A percentile compares a stretch with the other conserved stretches of the same genome.
phyloP scores from a whole-genome alignment of 2,797 vertebrate genomes.

The Pristis pectinata region DNA sequence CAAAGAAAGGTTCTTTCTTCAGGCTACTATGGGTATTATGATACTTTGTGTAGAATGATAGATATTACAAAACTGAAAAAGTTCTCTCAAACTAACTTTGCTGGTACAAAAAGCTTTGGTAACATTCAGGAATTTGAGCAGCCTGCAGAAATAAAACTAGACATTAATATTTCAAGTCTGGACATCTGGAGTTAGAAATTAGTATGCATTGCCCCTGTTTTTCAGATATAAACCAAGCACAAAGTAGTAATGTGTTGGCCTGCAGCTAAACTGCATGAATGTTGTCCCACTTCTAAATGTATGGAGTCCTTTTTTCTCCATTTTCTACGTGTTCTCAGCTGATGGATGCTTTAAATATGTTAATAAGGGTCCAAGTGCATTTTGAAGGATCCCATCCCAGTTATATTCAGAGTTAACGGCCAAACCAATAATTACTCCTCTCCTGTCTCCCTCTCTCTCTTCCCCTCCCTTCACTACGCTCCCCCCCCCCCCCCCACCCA shows the following conservation, averaged over 20 bases:
- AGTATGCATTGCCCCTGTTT: no score
- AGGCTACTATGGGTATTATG: not conserved
- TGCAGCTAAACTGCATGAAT: not conserved
- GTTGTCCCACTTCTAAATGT: not conserved
- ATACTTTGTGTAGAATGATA: not conserved
- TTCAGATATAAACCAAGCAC: no score
- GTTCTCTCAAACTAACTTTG: not conserved
- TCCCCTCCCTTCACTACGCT: no score
- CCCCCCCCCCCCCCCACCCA: not conserved
- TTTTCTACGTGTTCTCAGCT: not conserved
- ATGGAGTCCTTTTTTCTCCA: not conserved
- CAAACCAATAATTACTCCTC: no score
- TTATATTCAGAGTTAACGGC: not conserved
- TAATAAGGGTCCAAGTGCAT: not conserved
- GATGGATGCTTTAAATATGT: not conserved
- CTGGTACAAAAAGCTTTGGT: not conserved
- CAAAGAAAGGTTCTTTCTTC: not conserved
- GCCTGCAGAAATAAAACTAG: not conserved
- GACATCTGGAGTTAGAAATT: not conserved
- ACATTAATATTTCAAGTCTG: not conserved
- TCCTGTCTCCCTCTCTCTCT: not conserved
- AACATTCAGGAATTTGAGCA: not conserved
- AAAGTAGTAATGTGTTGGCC: no score
- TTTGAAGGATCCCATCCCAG: not conserved
- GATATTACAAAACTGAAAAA: no score